Conservation (phyloP, 2,888 invertebrate genomes). For the Diploptera punctata region DNA sequence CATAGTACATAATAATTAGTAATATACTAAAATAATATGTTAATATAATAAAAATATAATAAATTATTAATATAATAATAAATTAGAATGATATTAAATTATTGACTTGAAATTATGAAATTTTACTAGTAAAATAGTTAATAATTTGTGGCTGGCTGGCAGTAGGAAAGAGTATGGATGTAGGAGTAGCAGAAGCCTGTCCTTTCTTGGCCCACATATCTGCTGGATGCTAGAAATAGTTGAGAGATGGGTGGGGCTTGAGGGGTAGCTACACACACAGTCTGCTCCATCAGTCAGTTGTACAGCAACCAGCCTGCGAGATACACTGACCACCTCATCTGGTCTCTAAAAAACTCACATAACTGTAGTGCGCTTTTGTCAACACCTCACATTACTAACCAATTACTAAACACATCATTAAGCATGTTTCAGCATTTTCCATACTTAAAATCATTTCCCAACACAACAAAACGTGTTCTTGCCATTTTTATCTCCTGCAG, state of each 20-base stretch:
- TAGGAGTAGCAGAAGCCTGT: conserved; percentile 49
- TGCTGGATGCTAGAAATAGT: conserved; percentile 49
- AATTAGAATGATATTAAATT: too few species aligned
- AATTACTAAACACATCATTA: conserved; percentile 8
- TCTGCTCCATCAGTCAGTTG: conserved; percentile 33
- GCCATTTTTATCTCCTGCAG: conserved; percentile 8
- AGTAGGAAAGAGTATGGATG: conserved; percentile 12
- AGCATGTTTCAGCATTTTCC: not conserved
- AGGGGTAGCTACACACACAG: conserved; percentile 31
- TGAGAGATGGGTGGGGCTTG: conserved; percentile 37
- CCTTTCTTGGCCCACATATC: conserved; percentile 64
- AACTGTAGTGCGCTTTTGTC: conserved; percentile 10
- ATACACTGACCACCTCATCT: not conserved
- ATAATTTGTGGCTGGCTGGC: not conserved
- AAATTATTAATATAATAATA: too few species aligned
- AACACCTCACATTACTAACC: not conserved
- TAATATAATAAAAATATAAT: too few species aligned
- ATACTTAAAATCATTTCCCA: not conserved
- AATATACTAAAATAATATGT: too few species aligned
- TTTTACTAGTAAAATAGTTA: too few species aligned
- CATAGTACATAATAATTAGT: too few species aligned
- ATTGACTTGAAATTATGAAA: too few species aligned
- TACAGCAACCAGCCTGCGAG: conserved; percentile 25
- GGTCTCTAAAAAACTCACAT: conserved; percentile 8
- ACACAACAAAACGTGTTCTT: conserved; percentile 4